Base-by-base conservation (phyloP, 37 sponge, comb jelly and placozoan genomes). In the Ephydatia muelleri region DNA sequence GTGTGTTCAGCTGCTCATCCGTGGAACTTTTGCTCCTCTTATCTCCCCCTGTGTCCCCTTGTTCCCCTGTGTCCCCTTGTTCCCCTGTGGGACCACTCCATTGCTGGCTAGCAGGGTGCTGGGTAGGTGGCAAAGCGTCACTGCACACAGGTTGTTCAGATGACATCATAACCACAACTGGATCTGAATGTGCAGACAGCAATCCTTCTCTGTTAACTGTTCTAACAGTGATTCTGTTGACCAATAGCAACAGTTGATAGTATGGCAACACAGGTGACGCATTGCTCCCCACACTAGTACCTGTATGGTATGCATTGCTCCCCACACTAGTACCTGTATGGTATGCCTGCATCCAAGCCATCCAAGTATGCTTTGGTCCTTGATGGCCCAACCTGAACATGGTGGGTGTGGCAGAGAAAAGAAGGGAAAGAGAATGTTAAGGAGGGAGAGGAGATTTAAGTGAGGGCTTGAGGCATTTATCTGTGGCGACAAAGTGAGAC, bases 341-440 rank as follows among this genome's bases (percentile, higher is more conserved):
- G 82, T 2, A 75, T 81, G 38, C 70, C 67, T n/a, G 73, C 27
- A 30, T 93, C 87, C 33, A 93, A 70, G 0, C 93, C 93, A 31
- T 93, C 93, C 72, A 93, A 79, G 47, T 93, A 93, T 2, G 90
- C 93, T 49, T 89, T 93, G 64, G 25, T 65, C 43, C 85, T 93
- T 19, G 36, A 67, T 34, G 87, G 80, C 2, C 87, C 87, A 34
- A 86, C 91, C 91, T 91, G 72, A 35, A 49, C 9, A 37, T 71
- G 21, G 19, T 49, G 31, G 67, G 26, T 75, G 37, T 34, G 26
- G 6, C 16, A 22, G 28, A 39, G 14, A 38, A 8, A 23, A 36
- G 43, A 35, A 75, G 28, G 33, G 2, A 34, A 23, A 22, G 67
- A 23, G n/a, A n/a, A n/a, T n/a, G n/a, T n/a, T n/a, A n/a, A n/a